Percentiles rank a stretch among this genome's conserved stretches.
Conservation (phyloP, 2,888 invertebrate genomes). For the Eilema sororculum region DNA sequence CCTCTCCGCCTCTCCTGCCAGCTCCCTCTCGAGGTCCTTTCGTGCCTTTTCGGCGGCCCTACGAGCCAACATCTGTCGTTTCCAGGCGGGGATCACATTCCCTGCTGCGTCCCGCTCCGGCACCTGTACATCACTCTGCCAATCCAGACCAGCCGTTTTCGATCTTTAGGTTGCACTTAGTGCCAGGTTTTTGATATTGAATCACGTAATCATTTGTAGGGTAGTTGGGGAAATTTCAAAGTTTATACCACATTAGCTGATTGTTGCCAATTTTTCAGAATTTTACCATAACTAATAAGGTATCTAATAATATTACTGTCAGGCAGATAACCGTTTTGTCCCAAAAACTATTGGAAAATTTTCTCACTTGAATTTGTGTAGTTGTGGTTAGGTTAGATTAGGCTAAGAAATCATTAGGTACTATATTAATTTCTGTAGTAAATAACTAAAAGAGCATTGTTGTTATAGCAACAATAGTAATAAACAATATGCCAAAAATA, state of each 20-base stretch:
- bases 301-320: neutral
- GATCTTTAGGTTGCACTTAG: slow-evolving; percentile 49
- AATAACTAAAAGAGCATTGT: too few relatives aligned
- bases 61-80: slow-evolving; percentile 97
- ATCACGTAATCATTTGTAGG: slow-evolving; percentile 12
- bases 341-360: neutral
- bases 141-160: slow-evolving; percentile 73
- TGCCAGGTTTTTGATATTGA: slow-evolving; percentile 33
- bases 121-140: slow-evolving; percentile 89
- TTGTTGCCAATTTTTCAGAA: slow-evolving; percentile 3
- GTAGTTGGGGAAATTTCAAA: neutral
- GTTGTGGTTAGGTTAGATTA: too few relatives aligned
- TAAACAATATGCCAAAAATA: too few relatives aligned
- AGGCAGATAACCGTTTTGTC: neutral
- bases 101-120: slow-evolving; percentile 96
- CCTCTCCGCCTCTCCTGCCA: slow-evolving; percentile 94
- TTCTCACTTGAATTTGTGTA: neutral
- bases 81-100: slow-evolving; percentile 97
- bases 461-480: too few relatives aligned
- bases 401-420: too few relatives aligned
- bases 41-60: slow-evolving; percentile 97
- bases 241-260: neutral
- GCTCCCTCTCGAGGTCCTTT: slow-evolving; percentile 95
- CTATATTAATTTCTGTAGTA: too few relatives aligned
- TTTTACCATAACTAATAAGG: neutral